phyloP scores from a whole-genome alignment of 1,140 invertebrate genomes.

The Sitobion miscanthi region DNA sequence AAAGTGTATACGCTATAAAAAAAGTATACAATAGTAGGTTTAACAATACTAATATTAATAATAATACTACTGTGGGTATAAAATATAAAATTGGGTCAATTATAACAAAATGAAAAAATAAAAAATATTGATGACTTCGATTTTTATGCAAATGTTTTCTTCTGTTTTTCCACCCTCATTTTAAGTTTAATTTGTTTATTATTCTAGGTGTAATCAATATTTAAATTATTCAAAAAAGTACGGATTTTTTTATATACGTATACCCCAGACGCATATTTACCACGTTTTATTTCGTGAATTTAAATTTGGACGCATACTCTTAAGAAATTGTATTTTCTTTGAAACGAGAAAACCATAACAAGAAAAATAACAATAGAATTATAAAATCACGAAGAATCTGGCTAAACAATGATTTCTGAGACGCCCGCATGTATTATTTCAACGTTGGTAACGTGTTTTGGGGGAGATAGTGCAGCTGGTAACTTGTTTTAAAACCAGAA shows the following conservation, averaged over 20 bases:
- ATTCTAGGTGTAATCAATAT: too few species aligned
- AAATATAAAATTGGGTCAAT: too few species aligned
- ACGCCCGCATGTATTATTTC: background rate
- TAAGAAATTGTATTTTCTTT: background rate
- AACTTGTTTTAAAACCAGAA: background rate
- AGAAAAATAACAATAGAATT: background rate
- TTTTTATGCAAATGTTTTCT: background rate
- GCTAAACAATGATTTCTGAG: background rate
- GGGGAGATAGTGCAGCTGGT: background rate
- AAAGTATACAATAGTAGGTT: too few species aligned
- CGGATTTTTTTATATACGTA: too few species aligned
- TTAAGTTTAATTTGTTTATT: too few species aligned
- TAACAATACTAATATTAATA: too few species aligned
- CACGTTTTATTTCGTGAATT: too few species aligned
- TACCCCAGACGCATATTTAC: too few species aligned
- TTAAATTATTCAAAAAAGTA: too few species aligned
- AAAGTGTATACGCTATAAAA: too few species aligned
- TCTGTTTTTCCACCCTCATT: too few species aligned
- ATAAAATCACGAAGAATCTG: background rate
- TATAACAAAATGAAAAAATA: background rate
- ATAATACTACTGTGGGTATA: too few species aligned
- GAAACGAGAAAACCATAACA: background rate
- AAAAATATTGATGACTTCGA: background rate
- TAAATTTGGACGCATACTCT: background rate
- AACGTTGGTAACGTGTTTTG: background rate